phyloP scores from a whole-genome alignment of 2,113 vertebrate species.

The Chionomys nivalis region DNA sequence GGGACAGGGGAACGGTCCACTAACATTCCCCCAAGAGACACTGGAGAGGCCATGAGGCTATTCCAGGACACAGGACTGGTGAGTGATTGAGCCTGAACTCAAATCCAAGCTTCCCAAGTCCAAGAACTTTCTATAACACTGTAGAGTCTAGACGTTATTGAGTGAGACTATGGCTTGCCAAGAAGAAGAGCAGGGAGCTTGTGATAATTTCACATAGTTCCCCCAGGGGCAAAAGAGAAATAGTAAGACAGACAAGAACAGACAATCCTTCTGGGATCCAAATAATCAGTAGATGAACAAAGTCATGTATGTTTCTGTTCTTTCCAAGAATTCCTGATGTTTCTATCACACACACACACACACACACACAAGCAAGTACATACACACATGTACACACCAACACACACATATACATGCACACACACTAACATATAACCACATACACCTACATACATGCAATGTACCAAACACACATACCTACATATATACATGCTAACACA shows the following conservation, averaged over 20 bases:
- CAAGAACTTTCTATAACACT: neutral
- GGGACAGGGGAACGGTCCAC: neutral
- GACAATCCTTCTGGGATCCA: neutral
- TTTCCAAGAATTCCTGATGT: neutral
- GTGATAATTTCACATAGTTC: neutral
- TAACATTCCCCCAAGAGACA: neutral
- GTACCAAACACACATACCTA: neutral
- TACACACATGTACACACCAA: neutral
- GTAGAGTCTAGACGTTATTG: neutral
- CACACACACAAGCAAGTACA: too few relatives aligned
- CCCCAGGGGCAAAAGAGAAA: neutral
- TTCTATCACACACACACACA: neutral
- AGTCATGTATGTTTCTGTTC: neutral
- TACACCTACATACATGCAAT: neutral
- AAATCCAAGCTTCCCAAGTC: neutral
- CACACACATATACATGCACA: neutral
- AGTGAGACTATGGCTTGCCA: neutral
- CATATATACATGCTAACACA: neutral
- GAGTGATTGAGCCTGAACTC: conserved; percentile 5
- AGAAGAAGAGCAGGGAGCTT: neutral
- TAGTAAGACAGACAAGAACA: neutral
- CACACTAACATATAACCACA: neutral
- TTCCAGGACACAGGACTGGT: neutral
- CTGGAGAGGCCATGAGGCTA: neutral
- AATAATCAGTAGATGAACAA: conserved; percentile 28